These are phyloP conservation scores for Heliconius himera DNA, from an alignment of 1,140 invertebrate species.

Conservation along the genomic window DNA sequence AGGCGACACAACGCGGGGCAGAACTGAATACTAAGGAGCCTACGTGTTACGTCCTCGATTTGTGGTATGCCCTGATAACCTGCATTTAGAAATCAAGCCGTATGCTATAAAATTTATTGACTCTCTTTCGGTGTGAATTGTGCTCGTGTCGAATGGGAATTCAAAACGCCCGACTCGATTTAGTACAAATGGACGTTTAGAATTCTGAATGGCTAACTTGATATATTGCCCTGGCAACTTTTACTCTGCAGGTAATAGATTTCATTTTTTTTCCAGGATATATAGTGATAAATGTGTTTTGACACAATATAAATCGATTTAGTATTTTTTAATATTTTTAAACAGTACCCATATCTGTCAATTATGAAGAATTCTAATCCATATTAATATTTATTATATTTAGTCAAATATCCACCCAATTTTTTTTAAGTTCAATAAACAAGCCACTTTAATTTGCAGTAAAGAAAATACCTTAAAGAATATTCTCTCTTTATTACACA, in stretches of 20 bases:
- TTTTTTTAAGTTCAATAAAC: neutral
- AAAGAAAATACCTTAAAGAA: conserved; percentile 46
- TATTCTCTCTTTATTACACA: conserved; percentile 45
- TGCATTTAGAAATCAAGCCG: conserved; percentile 77
- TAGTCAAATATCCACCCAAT: neutral
- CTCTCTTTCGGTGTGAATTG: conserved; percentile 67
- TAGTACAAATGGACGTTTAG: conserved; percentile 56
- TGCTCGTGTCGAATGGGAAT: conserved; percentile 58
- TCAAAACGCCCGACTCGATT: conserved; percentile 55
- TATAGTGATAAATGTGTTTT: conserved; percentile 14
- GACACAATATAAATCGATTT: neutral
- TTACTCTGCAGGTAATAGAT: conserved; percentile 38
- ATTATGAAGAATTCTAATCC: neutral
- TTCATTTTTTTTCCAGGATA: conserved; percentile 33
- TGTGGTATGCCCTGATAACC: conserved; percentile 78
- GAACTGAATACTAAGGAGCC: conserved; percentile 76
- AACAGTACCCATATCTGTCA: neutral
- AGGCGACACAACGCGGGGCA: no score
- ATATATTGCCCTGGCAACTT: conserved; percentile 38
- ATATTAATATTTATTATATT: neutral
- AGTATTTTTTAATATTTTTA: neutral
- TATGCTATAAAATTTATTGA: conserved; percentile 75
- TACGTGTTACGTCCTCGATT: conserved; percentile 71
- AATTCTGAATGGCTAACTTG: conserved; percentile 52
- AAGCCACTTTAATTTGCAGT: conserved; percentile 36